A percentile compares a stretch with the other conserved stretches of the same genome.
Evolutionary conservation across 2,888 invertebrate genomes (phyloP).

Genomic region (Drosophila stalkeri): DNA sequence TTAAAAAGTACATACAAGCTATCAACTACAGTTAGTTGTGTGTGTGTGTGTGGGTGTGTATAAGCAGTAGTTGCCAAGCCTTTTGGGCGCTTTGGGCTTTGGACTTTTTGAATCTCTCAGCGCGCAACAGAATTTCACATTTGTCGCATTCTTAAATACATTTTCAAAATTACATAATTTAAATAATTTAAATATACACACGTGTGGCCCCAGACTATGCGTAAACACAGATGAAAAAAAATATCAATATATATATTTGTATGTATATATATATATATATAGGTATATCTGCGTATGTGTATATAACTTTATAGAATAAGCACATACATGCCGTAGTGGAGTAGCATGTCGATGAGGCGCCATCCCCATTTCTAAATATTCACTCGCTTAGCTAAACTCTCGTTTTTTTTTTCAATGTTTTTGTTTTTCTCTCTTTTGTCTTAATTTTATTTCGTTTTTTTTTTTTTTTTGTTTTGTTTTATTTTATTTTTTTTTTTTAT

Average conservation of each 20-base stretch:
- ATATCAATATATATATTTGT: slow-evolving; percentile 3
- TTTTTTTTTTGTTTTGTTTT: slow-evolving; percentile 11
- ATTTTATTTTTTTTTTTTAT: slow-evolving; percentile 5
- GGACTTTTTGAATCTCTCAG: slow-evolving; percentile 34
- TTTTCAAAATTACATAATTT: slow-evolving; percentile 57
- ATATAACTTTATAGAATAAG: slow-evolving; percentile 36
- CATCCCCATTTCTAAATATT: slow-evolving; percentile 7
- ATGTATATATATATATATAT: slow-evolving; percentile 1
- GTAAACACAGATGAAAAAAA: slow-evolving; percentile 34
- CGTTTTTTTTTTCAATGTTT: slow-evolving; percentile 21
- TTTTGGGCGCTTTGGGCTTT: slow-evolving; percentile 19
- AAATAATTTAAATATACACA: slow-evolving; percentile 68
- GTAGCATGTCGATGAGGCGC: slow-evolving; percentile 10
- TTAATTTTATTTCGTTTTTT: slow-evolving; percentile 17
- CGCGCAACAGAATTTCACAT: slow-evolving; percentile 35
- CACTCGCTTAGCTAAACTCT: slow-evolving; percentile 34
- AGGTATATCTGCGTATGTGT: slow-evolving; percentile 8
- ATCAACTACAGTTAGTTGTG: slow-evolving; percentile 58
- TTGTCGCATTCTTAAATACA: slow-evolving; percentile 43
- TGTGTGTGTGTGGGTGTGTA: slow-evolving; percentile 34
- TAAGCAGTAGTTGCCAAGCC: slow-evolving; percentile 31
- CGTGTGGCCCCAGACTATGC: slow-evolving; percentile 43
- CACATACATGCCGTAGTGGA: slow-evolving; percentile 24
- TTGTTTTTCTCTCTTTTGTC: slow-evolving; percentile 14
- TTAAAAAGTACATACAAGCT: slow-evolving; percentile 72